phyloP scores from a whole-genome alignment of 2,888 invertebrate genomes.

The Athalia cordata region DNA sequence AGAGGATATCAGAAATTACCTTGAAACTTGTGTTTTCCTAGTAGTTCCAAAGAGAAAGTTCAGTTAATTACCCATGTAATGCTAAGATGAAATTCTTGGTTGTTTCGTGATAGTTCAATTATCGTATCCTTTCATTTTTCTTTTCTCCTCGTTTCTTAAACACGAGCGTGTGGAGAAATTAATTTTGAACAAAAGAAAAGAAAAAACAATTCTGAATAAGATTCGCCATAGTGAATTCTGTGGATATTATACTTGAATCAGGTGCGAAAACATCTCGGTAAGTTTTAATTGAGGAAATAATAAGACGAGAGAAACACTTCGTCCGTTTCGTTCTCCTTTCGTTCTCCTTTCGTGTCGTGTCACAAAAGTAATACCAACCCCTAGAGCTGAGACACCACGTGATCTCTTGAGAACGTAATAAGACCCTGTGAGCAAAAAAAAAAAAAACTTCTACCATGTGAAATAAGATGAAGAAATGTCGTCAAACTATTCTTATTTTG shows the following conservation, averaged over 20 bases:
- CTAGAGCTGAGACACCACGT: neutral
- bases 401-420: slow-evolving; percentile 28
- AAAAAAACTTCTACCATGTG: slow-evolving; percentile 1
- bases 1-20: slow-evolving; percentile 5
- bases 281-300: slow-evolving; percentile 44
- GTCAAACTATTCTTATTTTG: too few species aligned
- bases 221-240: neutral
- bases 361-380: slow-evolving; percentile 6
- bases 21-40: neutral
- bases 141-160: too few species aligned
- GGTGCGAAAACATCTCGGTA: neutral
- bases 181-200: too few species aligned
- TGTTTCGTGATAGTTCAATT: neutral
- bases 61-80: slow-evolving; percentile 1
- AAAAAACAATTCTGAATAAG: neutral
- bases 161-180: too few species aligned
- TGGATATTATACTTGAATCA: neutral
- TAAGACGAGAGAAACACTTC: slow-evolving; percentile 11
- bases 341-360: neutral
- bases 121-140: too few species aligned
- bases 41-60: neutral
- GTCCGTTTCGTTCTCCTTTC: too few species aligned
- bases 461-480: slow-evolving; percentile 29
- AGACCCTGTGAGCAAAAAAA: neutral
- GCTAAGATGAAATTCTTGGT: slow-evolving; percentile 22